These are phyloP conservation scores for Cataglyphis rosenhaueri DNA, from an alignment of 2,888 invertebrate species.

Conservation along the genomic window DNA sequence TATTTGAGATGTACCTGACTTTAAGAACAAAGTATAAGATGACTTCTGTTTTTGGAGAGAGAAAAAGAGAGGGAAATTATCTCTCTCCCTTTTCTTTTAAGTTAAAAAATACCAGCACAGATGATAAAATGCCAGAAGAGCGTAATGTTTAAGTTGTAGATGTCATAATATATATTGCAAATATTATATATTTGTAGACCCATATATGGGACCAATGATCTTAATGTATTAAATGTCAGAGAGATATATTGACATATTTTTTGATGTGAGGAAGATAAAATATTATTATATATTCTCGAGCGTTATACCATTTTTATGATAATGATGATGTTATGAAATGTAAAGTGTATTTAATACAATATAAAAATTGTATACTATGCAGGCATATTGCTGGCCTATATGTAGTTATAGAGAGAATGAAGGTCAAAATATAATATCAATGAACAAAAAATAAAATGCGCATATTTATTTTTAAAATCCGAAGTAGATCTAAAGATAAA, in stretches of 20 bases:
- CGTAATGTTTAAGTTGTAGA: slow-evolving; percentile 79
- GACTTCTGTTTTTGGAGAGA: slow-evolving; percentile 32
- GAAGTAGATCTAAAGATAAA: not conserved
- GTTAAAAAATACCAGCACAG: slow-evolving; percentile 62
- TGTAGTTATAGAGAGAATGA: slow-evolving; percentile 65
- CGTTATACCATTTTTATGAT: slow-evolving; percentile 58
- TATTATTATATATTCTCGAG: slow-evolving; percentile 63
- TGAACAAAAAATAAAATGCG: not conserved
- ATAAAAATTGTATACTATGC: slow-evolving; percentile 68
- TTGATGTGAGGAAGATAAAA: slow-evolving; percentile 61
- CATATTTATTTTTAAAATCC: slow-evolving; percentile 7
- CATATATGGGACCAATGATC: slow-evolving; percentile 79
- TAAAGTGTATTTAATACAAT: slow-evolving; percentile 75
- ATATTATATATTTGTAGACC: slow-evolving; percentile 77
- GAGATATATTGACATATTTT: slow-evolving; percentile 73
- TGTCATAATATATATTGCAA: slow-evolving; percentile 82
- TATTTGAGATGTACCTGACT: slow-evolving; percentile 84
- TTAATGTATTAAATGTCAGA: slow-evolving; percentile 75
- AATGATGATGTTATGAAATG: slow-evolving; percentile 68
- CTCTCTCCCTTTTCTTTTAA: slow-evolving; percentile 16
- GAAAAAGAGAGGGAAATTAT: slow-evolving; percentile 1
- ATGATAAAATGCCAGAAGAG: slow-evolving; percentile 61
- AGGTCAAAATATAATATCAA: slow-evolving; percentile 69
- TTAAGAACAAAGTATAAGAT: slow-evolving; percentile 59
- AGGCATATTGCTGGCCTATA: slow-evolving; percentile 57